A percentile compares a stretch with the other conserved stretches of the same genome.
These are phyloP conservation scores for Pygmarrhopalites habei DNA, from an alignment of 1,140 invertebrate genomes.

Conservation along the genomic window DNA sequence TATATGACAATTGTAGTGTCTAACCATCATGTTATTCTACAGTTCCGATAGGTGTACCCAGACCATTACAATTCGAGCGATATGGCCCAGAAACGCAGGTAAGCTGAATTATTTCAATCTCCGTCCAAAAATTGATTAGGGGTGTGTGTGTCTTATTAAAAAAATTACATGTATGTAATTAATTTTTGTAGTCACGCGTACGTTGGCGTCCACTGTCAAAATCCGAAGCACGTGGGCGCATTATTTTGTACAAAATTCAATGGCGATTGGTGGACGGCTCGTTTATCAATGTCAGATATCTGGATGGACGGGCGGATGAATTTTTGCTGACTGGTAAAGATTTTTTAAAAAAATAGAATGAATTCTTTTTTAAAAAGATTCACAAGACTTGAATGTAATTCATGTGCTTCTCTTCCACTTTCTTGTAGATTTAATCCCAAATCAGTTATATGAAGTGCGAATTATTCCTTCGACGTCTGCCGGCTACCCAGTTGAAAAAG, in stretches of 20 bases:
- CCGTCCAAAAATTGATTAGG: too few species aligned
- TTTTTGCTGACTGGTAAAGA: constrained; percentile 27
- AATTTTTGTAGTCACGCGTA: constrained; percentile 6
- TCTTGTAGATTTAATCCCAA: constrained; percentile 15
- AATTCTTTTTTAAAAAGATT: not conserved
- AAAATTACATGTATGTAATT: too few species aligned
- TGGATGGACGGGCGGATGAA: constrained; percentile 25
- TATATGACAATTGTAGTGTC: too few species aligned
- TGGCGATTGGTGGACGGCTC: constrained; percentile 23
- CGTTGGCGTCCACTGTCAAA: constrained; percentile 23
- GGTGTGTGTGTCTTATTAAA: too few species aligned
- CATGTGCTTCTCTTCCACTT: not conserved
- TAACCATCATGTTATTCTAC: too few species aligned
- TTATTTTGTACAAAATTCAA: constrained; percentile 34
- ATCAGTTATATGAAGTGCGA: constrained; percentile 16
- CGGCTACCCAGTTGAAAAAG: constrained; percentile 23
- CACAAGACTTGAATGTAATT: not conserved
- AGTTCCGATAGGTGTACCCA: too few species aligned
- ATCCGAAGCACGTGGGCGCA: constrained; percentile 27
- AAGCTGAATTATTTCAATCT: too few species aligned
- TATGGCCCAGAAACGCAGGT: too few species aligned
- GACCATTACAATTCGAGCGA: too few species aligned
- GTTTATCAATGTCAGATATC: constrained; percentile 28
- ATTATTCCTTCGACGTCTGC: constrained; percentile 30
- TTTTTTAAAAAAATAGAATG: not conserved